Base-by-base conservation (phyloP, 2,797 vertebrate species). In the Muraenolepis orangiensis region DNA sequence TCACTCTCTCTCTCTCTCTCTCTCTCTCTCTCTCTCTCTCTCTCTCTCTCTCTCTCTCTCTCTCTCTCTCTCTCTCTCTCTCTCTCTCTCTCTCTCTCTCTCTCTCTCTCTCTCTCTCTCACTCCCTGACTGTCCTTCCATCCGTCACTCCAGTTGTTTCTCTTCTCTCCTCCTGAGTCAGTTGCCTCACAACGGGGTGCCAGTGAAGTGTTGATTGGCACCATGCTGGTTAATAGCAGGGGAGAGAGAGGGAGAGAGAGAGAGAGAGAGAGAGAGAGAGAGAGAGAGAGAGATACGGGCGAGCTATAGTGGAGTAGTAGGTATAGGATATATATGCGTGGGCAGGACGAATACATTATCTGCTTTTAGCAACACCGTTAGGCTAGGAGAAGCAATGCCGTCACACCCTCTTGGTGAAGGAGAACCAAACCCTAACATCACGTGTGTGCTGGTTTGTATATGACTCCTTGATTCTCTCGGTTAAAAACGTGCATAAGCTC, bases 121-220 rank as follows among this genome's bases (percentile, higher is more conserved):
- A 77, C 80, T 72, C 46, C 82, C 83, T 79, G 76, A 20, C 51
- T 61, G 51, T 61, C 57, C 2, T 23, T 26, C n/a, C n/a, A 26
- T 81, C 69, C 80, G 78, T 86, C 85, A 70, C 81, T 74, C 82
- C 71, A 57, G 79, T 77, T 85, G 75, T 81, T 80, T 78, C 82
- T 80, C 85, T 86, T 13, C 81, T 84, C 85, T 86, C 82, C 80
- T 86, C 83, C 85, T 84, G 88, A 89, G 84, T 83, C 72, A 2
- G 76, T 83, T 80, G 82, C 84, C 74, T 87, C 87, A 79, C 85
- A 7, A 81, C 72, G 7, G 88, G 85, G 80, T 70, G 83, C 78
- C 75, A 80, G 87, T 88, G 76, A 88, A 89, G 89, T 88, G 92
- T 91, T 92, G 91, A 94, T 93, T 93, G 90, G 89, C 84, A 79